Evolutionary conservation across 2,797 vertebrate species (phyloP).

Genomic region (Streptopelia turtur): DNA sequence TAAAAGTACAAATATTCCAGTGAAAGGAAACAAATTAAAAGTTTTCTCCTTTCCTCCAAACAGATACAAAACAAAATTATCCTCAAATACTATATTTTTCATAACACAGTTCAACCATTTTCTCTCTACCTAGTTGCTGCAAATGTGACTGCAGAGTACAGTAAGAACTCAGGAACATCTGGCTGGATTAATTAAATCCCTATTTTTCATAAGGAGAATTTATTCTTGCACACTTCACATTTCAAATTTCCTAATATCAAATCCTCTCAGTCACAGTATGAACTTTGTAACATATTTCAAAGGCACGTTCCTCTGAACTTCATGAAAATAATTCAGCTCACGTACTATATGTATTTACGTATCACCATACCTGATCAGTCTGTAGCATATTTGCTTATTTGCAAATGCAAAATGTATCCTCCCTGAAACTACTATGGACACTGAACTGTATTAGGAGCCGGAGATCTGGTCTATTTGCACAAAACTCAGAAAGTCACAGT

Average conservation of each 20-base stretch:
- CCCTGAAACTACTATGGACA: neutral
- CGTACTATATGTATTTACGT: neutral
- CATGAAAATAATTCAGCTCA: neutral
- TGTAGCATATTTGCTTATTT: neutral
- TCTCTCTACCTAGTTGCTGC: neutral
- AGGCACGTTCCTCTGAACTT: neutral
- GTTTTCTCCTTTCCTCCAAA: neutral
- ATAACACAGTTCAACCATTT: neutral
- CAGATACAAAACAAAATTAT: neutral
- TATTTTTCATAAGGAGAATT: neutral
- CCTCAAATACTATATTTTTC: neutral
- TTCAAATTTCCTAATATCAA: neutral
- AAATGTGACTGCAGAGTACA: neutral
- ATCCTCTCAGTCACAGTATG: neutral
- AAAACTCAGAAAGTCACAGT: neutral
- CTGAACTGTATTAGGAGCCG: neutral
- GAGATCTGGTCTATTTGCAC: neutral
- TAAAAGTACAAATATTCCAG: neutral
- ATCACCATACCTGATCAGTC: neutral
- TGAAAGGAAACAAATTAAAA: neutral
- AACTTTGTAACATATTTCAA: neutral
- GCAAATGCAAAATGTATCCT: neutral
- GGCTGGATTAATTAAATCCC: conserved; percentile 1
- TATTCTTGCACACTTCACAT: neutral
- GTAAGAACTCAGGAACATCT: neutral